Conservation (phyloP, 2,888 invertebrate species). For the Limenitis camilla region DNA sequence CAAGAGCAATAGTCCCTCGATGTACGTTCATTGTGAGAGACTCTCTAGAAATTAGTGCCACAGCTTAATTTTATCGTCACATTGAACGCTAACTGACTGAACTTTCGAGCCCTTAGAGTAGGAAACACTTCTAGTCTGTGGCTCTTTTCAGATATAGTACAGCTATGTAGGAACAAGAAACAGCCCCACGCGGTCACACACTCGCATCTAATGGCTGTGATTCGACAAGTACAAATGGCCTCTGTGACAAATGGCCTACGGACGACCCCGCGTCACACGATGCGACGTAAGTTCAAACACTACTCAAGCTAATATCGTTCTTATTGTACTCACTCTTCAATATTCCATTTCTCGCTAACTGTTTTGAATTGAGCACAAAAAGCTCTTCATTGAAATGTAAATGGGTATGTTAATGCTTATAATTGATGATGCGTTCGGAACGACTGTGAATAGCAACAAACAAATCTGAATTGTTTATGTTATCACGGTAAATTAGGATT, state of each 20-base stretch:
- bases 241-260: conserved; percentile 71
- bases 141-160: conserved; percentile 34
- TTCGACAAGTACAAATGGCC: conserved; percentile 76
- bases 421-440: conserved; percentile 30
- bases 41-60: conserved; percentile 26
- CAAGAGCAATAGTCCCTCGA: conserved; percentile 51
- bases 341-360: conserved; percentile 27
- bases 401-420: conserved; percentile 32
- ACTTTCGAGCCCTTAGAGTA: conserved; percentile 17
- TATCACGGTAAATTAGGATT: conserved; percentile 24
- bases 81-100: conserved; percentile 25
- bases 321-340: conserved; percentile 40
- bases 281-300: conserved; percentile 57
- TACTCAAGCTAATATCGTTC: conserved; percentile 53
- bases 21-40: conserved; percentile 39
- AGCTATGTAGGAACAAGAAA: conserved; percentile 50
- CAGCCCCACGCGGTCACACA: conserved; percentile 70
- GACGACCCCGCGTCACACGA: conserved; percentile 61
- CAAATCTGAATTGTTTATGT: conserved; percentile 26
- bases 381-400: conserved; percentile 29
- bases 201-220: conserved; percentile 74
- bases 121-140: conserved; percentile 40
- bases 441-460: conserved; percentile 25
- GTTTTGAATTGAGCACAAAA: conserved; percentile 27
- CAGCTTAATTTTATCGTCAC: conserved; percentile 25